phyloP scores from a whole-genome alignment of 2,888 invertebrate genomes.

The Drosophila anomalipes region DNA sequence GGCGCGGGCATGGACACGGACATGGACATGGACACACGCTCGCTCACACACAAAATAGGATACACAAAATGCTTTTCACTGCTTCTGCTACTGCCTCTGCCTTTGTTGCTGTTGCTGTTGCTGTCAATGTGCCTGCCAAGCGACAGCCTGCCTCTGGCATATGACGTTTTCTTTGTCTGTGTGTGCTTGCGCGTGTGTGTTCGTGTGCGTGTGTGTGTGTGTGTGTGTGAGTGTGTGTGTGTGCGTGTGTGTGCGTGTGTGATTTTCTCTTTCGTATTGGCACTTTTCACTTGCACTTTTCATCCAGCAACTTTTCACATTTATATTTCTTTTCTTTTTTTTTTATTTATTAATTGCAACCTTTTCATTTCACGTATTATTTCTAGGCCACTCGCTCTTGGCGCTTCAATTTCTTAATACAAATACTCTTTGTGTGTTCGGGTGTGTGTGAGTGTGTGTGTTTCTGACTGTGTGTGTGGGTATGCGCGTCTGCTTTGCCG shows the following conservation, averaged over 20 bases:
- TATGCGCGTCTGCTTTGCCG: slow-evolving; percentile 41
- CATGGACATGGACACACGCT: slow-evolving; percentile 52
- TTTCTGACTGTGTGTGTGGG: slow-evolving; percentile 33
- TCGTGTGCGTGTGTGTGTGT: slow-evolving; percentile 2
- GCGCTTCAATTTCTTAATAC: slow-evolving; percentile 63
- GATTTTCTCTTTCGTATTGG: slow-evolving; percentile 57
- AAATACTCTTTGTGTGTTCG: slow-evolving; percentile 24
- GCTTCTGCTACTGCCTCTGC: slow-evolving; percentile 27
- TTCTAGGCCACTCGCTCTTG: slow-evolving; percentile 64
- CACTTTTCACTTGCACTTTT: slow-evolving; percentile 77
- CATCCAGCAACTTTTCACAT: slow-evolving; percentile 15
- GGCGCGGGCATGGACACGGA: slow-evolving; percentile 43
- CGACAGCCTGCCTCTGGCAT: slow-evolving; percentile 75
- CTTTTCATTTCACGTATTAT: slow-evolving; percentile 39
- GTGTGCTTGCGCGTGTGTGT: slow-evolving; percentile 25
- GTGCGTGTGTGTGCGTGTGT: slow-evolving; percentile 40
- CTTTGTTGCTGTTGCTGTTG: slow-evolving; percentile 53
- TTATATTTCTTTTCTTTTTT: slow-evolving; percentile 24
- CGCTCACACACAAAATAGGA: slow-evolving; percentile 74
- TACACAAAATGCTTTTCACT: slow-evolving; percentile 75
- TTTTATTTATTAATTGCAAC: slow-evolving; percentile 30
- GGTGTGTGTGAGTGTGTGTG: slow-evolving; percentile 29
- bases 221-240: slow-evolving; percentile 20
- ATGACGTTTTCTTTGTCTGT: slow-evolving; percentile 71
- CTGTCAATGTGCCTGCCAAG: slow-evolving; percentile 64